Evolutionary conservation across 1,140 invertebrate genomes (phyloP).

Genomic region (Cherax quadricarinatus): DNA sequence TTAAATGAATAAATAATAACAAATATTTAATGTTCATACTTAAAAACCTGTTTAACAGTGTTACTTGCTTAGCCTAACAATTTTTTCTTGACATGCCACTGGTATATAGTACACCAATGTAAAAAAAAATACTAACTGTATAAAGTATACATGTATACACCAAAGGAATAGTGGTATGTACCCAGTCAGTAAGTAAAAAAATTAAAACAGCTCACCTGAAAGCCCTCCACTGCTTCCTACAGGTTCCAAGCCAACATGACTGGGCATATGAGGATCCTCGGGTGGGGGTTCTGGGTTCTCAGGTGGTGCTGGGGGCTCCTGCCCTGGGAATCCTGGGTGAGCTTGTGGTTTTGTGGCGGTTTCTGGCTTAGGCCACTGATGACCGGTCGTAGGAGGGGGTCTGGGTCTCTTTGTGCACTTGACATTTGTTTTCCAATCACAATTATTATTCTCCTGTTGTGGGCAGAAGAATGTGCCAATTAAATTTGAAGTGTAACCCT

Average conservation of each 20-base stretch:
- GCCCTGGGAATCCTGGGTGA: background rate
- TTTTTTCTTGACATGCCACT: no score
- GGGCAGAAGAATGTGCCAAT: background rate
- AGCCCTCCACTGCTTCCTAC: background rate
- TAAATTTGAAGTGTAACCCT: no score
- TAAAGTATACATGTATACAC: no score
- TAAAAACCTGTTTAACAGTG: no score
- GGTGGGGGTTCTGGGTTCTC: background rate
- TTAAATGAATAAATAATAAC: no score
- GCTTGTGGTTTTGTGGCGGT: background rate
- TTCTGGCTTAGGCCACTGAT: constrained; percentile 21
- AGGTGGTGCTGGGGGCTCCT: background rate
- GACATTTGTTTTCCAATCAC: constrained; percentile 87
- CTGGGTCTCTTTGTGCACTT: constrained; percentile 79
- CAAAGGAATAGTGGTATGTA: no score
- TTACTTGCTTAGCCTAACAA: no score
- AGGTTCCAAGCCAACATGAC: background rate
- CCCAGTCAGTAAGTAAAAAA: no score
- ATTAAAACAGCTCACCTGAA: constrained; percentile 4
- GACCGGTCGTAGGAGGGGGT: constrained; percentile 66
- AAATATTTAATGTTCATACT: no score
- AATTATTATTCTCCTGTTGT: constrained; percentile 75
- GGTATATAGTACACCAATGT: no score
- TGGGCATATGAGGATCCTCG: background rate
- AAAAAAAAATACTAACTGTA: no score